Evolutionary conservation across 92 coral and sea anemone genomes (phyloP).

Genomic region (Phenganax stokvisi): DNA sequence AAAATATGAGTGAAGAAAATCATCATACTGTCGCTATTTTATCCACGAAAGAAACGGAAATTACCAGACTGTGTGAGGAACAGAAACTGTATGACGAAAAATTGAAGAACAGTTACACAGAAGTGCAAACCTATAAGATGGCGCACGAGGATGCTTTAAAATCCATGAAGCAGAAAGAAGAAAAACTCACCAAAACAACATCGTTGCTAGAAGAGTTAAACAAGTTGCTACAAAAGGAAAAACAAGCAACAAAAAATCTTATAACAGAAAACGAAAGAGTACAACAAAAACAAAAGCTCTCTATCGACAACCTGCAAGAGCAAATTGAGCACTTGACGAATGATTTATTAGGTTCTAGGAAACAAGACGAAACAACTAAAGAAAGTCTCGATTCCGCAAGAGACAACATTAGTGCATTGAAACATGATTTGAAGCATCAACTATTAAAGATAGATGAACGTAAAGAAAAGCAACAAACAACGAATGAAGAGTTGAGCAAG

Average conservation of each 20-base stretch:
- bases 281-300: neutral
- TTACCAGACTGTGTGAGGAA: neutral
- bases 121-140: neutral
- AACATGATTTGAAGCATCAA: conserved; percentile 9
- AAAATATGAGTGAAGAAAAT: neutral
- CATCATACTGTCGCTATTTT: neutral
- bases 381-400: conserved; percentile 2
- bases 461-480: conserved; percentile 4
- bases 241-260: neutral
- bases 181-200: neutral
- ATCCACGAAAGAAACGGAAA: neutral
- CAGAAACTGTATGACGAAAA: neutral
- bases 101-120: neutral
- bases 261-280: conserved; percentile 2
- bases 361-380: conserved; percentile 8
- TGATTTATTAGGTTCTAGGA: neutral
- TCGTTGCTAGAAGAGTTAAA: neutral
- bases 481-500: neutral
- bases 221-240: conserved; percentile 10
- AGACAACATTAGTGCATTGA: neutral
- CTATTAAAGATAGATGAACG: neutral
- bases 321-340: neutral
- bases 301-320: neutral
- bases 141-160: conserved; percentile 7
- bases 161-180: conserved; percentile 8